Conservation (phyloP, 2,888 invertebrate genomes). For the Hydraecia micacea region DNA sequence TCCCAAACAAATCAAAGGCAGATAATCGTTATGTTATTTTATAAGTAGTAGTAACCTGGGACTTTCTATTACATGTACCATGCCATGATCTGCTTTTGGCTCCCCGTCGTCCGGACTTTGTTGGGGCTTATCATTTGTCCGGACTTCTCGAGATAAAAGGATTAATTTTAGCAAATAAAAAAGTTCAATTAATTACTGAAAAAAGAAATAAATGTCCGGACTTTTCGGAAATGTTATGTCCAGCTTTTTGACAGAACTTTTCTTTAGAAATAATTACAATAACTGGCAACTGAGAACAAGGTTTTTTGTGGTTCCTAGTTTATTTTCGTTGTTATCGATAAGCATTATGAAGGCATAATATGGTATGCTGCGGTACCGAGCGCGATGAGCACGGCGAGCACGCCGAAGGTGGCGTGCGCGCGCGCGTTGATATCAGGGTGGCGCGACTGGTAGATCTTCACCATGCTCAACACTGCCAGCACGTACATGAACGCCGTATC, state of each 20-base stretch:
- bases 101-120: neutral
- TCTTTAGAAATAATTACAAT: neutral
- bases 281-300: neutral
- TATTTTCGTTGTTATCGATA: neutral
- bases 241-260: neutral
- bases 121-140: neutral
- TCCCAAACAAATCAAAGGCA: neutral
- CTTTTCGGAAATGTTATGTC: neutral
- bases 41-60: neutral
- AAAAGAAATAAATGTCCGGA: neutral
- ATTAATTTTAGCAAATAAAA: no score
- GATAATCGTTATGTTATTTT: neutral
- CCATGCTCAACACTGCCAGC: conserved; percentile 95
- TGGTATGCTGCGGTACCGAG: conserved; percentile 82
- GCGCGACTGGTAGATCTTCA: conserved; percentile 96
- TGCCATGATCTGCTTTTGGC: no score
- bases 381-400: conserved; percentile 94
- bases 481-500: conserved; percentile 98
- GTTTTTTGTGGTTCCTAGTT: neutral
- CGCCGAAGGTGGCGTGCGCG: conserved; percentile 94
- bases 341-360: neutral
- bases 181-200: neutral
- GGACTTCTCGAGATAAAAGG: neutral
- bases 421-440: conserved; percentile 97
- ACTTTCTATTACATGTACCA: neutral